Evolutionary conservation across 1,140 invertebrate species (phyloP).

Genomic region (Meteorus sp.): DNA sequence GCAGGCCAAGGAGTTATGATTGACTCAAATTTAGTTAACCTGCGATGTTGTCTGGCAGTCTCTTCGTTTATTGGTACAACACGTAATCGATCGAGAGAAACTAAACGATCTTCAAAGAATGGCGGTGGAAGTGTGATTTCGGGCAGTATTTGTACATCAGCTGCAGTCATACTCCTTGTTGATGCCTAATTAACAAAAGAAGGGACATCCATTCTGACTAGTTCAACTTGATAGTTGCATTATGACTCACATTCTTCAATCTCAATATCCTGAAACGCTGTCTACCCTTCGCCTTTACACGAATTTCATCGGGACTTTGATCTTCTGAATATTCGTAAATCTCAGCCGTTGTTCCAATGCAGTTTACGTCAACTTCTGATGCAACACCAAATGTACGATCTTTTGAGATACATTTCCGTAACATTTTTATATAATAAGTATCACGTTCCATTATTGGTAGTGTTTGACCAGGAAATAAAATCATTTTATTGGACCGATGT

Average conservation of each 20-base stretch:
- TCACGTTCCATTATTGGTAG: conserved; percentile 70
- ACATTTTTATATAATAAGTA: conserved; percentile 60
- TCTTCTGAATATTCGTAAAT: conserved; percentile 67
- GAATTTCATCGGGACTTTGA: conserved; percentile 41
- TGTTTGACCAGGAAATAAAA: conserved; percentile 74
- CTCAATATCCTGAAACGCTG: conserved; percentile 68
- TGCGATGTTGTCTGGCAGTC: conserved; percentile 39
- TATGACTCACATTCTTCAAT: conserved; percentile 38
- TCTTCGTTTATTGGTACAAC: conserved; percentile 33
- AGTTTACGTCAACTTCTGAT: conserved; percentile 41
- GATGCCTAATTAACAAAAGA: conserved; percentile 12
- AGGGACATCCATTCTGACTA: not conserved
- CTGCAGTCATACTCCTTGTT: conserved; percentile 42
- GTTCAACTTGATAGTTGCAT: conserved; percentile 5
- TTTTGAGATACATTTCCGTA: conserved; percentile 60
- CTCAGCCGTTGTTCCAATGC: conserved; percentile 72
- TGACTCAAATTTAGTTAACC: conserved; percentile 55
- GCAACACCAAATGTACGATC: conserved; percentile 68
- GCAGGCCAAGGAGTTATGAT: conserved; percentile 61
- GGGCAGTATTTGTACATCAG: conserved; percentile 68
- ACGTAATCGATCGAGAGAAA: conserved; percentile 54
- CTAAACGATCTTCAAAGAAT: conserved; percentile 56
- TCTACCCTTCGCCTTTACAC: conserved; percentile 67
- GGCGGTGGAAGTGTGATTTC: conserved; percentile 62
- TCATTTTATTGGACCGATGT: conserved; percentile 42